These are phyloP conservation scores for Rhynchophorus ferrugineus DNA, from an alignment of 1,140 invertebrate species.

Conservation along the genomic window DNA sequence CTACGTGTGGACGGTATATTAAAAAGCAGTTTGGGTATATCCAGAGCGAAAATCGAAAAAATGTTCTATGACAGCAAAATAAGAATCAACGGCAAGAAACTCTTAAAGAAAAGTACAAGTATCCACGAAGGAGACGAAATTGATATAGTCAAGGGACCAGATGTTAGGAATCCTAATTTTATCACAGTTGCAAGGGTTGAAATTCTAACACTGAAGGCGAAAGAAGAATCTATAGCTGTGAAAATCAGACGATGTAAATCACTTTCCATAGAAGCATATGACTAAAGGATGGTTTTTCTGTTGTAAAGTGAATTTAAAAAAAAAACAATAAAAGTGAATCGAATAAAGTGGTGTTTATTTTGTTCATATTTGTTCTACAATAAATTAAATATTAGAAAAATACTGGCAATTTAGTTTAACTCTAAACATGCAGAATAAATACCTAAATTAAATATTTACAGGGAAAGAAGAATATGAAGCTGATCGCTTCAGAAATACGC, in stretches of 20 bases:
- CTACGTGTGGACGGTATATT: conserved; percentile 56
- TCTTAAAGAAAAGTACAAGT: conserved; percentile 53
- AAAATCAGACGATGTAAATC: conserved; percentile 52
- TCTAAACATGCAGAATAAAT: background rate
- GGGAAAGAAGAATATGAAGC: no score
- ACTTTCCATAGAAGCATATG: conserved; percentile 56
- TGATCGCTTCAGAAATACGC: no score
- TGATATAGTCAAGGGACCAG: conserved; percentile 53
- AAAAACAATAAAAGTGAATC: background rate
- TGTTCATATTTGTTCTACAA: background rate
- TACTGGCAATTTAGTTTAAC: conserved; percentile 3
- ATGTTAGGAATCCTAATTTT: conserved; percentile 51
- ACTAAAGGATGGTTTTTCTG: background rate
- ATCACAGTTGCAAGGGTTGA: conserved; percentile 53
- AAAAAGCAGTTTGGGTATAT: conserved; percentile 56
- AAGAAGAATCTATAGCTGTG: conserved; percentile 43
- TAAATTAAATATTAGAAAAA: conserved; percentile 10
- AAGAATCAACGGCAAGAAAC: conserved; percentile 57
- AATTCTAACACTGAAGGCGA: conserved; percentile 42
- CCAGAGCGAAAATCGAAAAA: conserved; percentile 60
- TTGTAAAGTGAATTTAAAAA: background rate
- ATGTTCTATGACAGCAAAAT: conserved; percentile 60
- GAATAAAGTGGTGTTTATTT: no score
- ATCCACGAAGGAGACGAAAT: conserved; percentile 56
- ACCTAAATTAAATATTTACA: background rate